Base-by-base conservation (phyloP, 2,113 vertebrate species). In the Chlorodrepanis virens region DNA sequence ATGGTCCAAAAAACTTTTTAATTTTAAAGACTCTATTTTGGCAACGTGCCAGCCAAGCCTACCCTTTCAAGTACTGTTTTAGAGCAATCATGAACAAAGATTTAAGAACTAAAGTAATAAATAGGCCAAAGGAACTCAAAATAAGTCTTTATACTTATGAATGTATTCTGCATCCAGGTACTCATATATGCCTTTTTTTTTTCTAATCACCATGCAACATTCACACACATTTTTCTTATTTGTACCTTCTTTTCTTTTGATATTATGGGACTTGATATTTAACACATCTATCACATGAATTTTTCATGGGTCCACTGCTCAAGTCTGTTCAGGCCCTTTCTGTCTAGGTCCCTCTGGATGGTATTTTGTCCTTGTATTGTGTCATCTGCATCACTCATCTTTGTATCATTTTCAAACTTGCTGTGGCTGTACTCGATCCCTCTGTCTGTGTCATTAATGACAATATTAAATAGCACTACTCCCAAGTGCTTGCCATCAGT, bases 401-500 rank as follows among this genome's bases (percentile, higher is more conserved):
- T 56, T 37, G 9, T 50, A 12, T 37, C 18, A 50, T 65, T 47
- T 72, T 72, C 31, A 37, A 11, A 65, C 31, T 23, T 59, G 9
- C 3, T 72, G 31, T 56, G 22, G 11, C 21, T 23, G 18, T 33
- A 42, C 22, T 57, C 0, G 0, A 37, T 57, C 12, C 44, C 27
- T 33, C 44, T 57, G 24, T 29, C 61, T 37, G 2, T 15, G 39
- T 13, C 27, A 28, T 37, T 50, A 40, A 57, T 19, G 8, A 37
- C 2, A 3, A 37, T 44, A 50, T 28, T 37, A 33, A 80, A 50
- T 50, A 72, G 27, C 22, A 33, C 10, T 31, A 12, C 11, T 64
- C 25, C 5, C 29, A 35, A 56, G 40, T 31, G 10, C 4, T 12
- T 35, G 6, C 22, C 35, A 49, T 54, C 0, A 0, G 9, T 35